phyloP scores from a whole-genome alignment of 1,140 invertebrate species.

The Drosophila elegans region DNA sequence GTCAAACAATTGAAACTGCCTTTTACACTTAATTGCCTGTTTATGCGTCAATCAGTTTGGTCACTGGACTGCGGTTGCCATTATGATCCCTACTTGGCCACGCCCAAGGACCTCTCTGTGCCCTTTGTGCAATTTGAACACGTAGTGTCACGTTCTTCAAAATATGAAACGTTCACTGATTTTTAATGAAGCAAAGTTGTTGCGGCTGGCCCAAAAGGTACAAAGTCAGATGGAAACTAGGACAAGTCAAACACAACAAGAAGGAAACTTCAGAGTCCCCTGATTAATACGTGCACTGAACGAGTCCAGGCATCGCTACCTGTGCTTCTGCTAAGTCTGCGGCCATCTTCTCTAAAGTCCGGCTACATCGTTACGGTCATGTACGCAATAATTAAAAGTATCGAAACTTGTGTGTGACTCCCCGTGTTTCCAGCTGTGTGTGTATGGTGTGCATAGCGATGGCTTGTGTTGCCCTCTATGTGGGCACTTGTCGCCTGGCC shows the following conservation, averaged over 20 bases:
- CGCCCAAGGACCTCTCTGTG: conserved; percentile 8
- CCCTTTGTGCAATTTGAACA: conserved; percentile 51
- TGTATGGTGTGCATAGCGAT: conserved; percentile 21
- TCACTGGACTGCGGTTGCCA: conserved; percentile 41
- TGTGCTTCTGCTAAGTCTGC: conserved; percentile 8
- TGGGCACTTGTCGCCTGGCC: conserved; percentile 73
- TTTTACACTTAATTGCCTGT: conserved; percentile 74
- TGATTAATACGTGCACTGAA: conserved; percentile 79
- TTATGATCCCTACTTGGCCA: conserved; percentile 40
- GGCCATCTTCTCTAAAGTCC: conserved; percentile 68
- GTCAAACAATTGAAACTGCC: conserved; percentile 69
- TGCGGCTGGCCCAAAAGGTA: conserved; percentile 40
- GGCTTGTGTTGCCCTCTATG: conserved; percentile 33
- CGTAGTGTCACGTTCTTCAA: conserved; percentile 81
- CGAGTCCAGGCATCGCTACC: conserved; percentile 40
- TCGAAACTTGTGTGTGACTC: conserved; percentile 67
- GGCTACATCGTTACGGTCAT: conserved; percentile 78
- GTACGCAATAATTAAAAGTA: conserved; percentile 84
- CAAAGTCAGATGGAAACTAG: conserved; percentile 40
- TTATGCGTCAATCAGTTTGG: conserved; percentile 76
- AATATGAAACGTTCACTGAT: conserved; percentile 83
- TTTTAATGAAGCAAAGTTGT: conserved; percentile 81
- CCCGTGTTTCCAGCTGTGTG: conserved; percentile 10
- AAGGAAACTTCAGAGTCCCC: conserved; percentile 54
- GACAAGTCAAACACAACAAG: conserved; percentile 19